Evolutionary conservation across 1,140 invertebrate genomes (phyloP).

Genomic region (Trichonephila clavata): DNA sequence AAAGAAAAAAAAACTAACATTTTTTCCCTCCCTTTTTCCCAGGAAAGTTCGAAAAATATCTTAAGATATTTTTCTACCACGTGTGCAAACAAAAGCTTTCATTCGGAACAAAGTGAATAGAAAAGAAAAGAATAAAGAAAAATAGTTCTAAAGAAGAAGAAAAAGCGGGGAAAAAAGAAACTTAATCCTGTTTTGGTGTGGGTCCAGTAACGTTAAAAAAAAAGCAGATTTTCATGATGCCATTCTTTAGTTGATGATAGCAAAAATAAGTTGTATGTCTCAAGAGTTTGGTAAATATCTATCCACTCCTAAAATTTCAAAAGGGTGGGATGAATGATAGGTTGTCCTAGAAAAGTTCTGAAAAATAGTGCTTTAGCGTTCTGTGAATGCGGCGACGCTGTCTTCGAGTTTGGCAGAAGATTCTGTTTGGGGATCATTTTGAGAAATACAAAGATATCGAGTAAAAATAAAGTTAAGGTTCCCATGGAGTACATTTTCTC

Average conservation of each 20-base stretch:
- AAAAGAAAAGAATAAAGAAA: neutral
- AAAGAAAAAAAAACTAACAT: neutral
- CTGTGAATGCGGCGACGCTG: neutral
- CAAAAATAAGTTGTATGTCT: conserved; percentile 19
- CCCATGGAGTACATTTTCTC: neutral
- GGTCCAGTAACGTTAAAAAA: conserved; percentile 1
- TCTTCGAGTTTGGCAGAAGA: neutral
- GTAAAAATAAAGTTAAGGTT: neutral
- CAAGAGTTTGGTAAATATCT: conserved; percentile 16
- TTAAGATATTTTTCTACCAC: neutral
- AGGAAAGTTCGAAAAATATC: neutral
- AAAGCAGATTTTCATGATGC: neutral
- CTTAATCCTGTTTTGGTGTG: conserved; percentile 13
- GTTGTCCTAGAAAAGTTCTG: neutral
- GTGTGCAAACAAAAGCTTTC: conserved; percentile 11
- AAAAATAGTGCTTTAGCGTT: neutral
- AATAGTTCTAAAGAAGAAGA: neutral
- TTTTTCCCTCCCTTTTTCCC: neutral
- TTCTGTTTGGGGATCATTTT: neutral
- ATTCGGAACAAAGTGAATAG: neutral
- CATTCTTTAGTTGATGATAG: conserved; percentile 37
- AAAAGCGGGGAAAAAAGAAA: too few species aligned
- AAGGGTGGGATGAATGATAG: neutral
- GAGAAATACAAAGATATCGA: neutral
- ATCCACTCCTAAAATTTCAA: conserved; percentile 3